Percentiles rank a stretch among this genome's conserved stretches.
phyloP scores from a whole-genome alignment of 2,113 vertebrate genomes.

The Campylorhamphus procurvoides region DNA sequence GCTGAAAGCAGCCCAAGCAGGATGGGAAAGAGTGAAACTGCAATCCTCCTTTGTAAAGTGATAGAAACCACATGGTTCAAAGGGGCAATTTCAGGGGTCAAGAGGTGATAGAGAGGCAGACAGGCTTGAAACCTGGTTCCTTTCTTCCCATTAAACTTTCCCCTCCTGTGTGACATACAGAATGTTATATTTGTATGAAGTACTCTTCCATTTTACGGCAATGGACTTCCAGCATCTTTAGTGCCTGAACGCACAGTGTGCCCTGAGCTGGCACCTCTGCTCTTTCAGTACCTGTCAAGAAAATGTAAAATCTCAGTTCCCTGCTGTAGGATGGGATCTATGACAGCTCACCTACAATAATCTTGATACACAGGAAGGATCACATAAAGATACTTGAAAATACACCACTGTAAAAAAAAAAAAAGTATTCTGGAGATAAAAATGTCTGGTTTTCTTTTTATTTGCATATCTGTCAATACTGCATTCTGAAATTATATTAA shows the following conservation, averaged over 20 bases:
- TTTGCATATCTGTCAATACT: background rate
- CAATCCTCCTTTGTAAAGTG: background rate
- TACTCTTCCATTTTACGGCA: background rate
- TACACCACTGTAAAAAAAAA: background rate
- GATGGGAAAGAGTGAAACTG: background rate
- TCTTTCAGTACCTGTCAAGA: background rate
- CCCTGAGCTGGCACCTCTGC: background rate
- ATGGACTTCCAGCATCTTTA: background rate
- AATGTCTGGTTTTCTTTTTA: background rate
- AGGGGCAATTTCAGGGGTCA: slow-evolving; percentile 3
- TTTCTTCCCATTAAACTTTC: background rate
- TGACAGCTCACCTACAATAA: background rate
- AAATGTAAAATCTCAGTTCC: background rate
- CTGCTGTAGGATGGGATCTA: background rate
- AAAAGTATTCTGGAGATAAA: background rate
- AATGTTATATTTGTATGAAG: background rate
- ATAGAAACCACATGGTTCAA: background rate
- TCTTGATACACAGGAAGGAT: background rate
- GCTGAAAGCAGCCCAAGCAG: background rate
- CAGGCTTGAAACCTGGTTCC: background rate
- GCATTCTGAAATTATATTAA: background rate
- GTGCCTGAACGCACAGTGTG: background rate
- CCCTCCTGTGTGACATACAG: background rate
- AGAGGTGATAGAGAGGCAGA: background rate
- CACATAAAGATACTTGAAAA: background rate